Base-by-base conservation (phyloP, 1,140 invertebrate species). In the Coboldia fuscipes region DNA sequence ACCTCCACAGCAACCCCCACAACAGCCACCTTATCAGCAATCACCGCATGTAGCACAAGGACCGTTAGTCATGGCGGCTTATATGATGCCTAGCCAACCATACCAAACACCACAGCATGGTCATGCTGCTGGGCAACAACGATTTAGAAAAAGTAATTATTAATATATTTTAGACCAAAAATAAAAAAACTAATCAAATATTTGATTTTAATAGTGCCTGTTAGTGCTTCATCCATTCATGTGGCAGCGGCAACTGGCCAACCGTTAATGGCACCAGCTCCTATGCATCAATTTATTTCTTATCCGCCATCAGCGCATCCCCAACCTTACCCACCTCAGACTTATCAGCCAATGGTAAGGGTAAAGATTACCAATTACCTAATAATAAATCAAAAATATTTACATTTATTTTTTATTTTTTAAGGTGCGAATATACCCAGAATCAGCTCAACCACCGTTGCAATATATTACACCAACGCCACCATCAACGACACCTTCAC, bases 221-320 rank as follows among this genome's bases (percentile, higher is more conserved):
- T 75, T 62, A 51, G 59, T 58, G 42, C 61, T 62, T 51, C 65
- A 3, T 72, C 74, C 44, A 74, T 79, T 63, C 75, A 78, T 47
- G 68, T 68, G 1, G 63, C 72, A 26, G 75, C 75, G 32, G 80
- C 78, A 27, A 85, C 81, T 23, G 82, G 82, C 1, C 81, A 83
- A 48, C 82, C 82, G 4, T 57, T 89, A 33, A 56, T 86, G 41
- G 73, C 80, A 21, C 68, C 79, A 9, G 74, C 70, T 4, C 75
- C 68, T 9, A 47, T 72, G 43, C 68, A 65, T 43, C 64, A 48
- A 36, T 68, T 65, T 47, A 58, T 71, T 45, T 56, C 57, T 35
- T 61, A 60, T 7, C 66, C 72, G 50, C 65, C 66, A 40, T 68
- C 69, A 43, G 62, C 68, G 41, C 60, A 70, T 50, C 68, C 66